Evolutionary conservation across 2,888 invertebrate genomes (phyloP).

Genomic region (Dynastes maya): DNA sequence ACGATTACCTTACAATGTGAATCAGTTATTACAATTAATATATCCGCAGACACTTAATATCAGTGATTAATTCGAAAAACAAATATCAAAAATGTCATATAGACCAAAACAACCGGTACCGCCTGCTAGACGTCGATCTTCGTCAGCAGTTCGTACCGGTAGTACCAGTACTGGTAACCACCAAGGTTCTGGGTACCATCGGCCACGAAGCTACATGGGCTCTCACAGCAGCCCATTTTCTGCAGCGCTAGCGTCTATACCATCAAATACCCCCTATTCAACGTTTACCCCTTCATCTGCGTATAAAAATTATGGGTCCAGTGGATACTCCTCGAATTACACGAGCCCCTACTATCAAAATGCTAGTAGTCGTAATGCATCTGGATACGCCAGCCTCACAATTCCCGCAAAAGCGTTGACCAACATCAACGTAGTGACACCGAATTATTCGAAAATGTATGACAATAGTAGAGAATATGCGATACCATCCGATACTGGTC

Average conservation of each 20-base stretch:
- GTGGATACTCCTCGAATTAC: constrained; percentile 63
- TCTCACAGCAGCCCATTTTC: constrained; percentile 50
- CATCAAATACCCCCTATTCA: constrained; percentile 64
- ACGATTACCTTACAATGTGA: not conserved
- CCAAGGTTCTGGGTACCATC: constrained; percentile 52
- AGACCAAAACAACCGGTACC: constrained; percentile 64
- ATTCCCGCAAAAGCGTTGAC: constrained; percentile 75
- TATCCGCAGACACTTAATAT: too few species aligned
- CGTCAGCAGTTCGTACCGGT: constrained; percentile 62
- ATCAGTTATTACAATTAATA: not conserved
- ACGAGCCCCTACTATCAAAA: constrained; percentile 71
- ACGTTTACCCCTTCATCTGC: constrained; percentile 59
- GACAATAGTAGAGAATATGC: constrained; percentile 64
- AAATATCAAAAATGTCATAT: constrained; percentile 60
- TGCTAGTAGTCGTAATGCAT: constrained; percentile 72
- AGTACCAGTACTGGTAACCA: constrained; percentile 54
- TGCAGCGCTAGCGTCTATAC: constrained; percentile 50
- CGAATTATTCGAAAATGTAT: constrained; percentile 69
- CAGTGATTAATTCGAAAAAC: too few species aligned
- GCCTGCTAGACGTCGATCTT: constrained; percentile 65
- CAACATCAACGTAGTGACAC: constrained; percentile 75
- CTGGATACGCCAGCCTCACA: constrained; percentile 80
- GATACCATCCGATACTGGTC: constrained; percentile 67
- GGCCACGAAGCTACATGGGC: constrained; percentile 58
- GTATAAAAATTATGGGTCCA: constrained; percentile 48